Evolutionary conservation across 2,113 vertebrate species (phyloP).

Genomic region (Coregonus clupeaformis): DNA sequence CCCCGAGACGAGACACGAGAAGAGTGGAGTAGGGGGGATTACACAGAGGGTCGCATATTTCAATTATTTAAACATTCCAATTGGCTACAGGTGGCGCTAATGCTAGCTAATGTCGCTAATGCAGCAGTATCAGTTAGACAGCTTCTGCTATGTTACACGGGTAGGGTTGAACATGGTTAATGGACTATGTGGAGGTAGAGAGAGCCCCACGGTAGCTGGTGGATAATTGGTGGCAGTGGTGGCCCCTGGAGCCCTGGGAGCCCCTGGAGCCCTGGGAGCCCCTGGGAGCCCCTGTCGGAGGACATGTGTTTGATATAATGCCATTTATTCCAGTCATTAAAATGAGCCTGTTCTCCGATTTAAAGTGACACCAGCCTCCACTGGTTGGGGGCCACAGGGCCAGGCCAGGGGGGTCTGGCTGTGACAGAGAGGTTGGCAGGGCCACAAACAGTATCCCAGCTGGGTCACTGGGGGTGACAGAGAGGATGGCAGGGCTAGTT

Average conservation of each 20-base stretch:
- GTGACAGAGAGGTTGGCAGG: constrained; percentile 50
- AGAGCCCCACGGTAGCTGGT: no score
- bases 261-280: no score
- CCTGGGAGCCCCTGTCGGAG: no score
- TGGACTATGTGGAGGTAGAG: no score
- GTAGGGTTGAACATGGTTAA: no score
- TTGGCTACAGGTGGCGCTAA: constrained; percentile 45
- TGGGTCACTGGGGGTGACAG: constrained; percentile 50
- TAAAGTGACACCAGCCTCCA: background rate
- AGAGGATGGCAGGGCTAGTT: no score
- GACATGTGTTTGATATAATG: no score
- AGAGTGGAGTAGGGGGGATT: constrained; percentile 62
- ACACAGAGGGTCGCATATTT: constrained; percentile 64
- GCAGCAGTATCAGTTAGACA: background rate
- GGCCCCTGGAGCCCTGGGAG: no score
- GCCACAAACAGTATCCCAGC: constrained; percentile 49
- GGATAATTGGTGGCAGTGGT: background rate
- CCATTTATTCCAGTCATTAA: no score
- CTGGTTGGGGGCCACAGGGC: constrained; percentile 18
- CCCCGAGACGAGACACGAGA: constrained; percentile 10
- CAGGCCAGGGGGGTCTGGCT: constrained; percentile 36
- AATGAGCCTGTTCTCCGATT: background rate
- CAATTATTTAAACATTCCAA: constrained; percentile 64
- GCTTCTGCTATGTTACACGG: background rate
- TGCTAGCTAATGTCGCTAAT: background rate